Conservation (phyloP, 2,888 invertebrate genomes). For the Ochlodes sylvanus region DNA sequence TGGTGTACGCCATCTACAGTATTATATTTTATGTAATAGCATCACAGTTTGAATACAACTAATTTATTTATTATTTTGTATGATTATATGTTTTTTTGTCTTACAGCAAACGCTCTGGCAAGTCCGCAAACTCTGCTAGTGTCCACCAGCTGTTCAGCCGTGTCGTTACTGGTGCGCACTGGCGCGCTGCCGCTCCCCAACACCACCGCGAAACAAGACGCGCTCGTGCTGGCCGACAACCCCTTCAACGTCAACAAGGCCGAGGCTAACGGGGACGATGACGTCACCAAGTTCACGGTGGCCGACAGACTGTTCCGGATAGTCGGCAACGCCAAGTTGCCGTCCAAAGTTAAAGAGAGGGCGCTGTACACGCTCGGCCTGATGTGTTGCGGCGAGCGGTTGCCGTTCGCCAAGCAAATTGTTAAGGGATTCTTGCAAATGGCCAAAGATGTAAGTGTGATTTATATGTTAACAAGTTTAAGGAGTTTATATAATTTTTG, state of each 20-base stretch:
- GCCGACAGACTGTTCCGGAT: slow-evolving; percentile 89
- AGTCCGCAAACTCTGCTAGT: slow-evolving; percentile 87
- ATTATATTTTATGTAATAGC: too few relatives aligned
- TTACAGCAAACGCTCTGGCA: slow-evolving; percentile 87
- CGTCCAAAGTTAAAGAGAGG: slow-evolving; percentile 90
- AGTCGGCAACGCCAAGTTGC: slow-evolving; percentile 88
- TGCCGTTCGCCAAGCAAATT: slow-evolving; percentile 89
- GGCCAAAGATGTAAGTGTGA: slow-evolving; percentile 89
- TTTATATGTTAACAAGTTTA: too few relatives aligned
- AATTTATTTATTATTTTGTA: too few relatives aligned
- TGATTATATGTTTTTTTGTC: slow-evolving; percentile 31
- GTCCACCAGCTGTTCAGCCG: slow-evolving; percentile 88
- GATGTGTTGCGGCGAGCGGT: slow-evolving; percentile 92
- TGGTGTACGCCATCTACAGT: too few relatives aligned
- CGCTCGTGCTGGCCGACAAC: slow-evolving; percentile 62
- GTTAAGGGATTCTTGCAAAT: slow-evolving; percentile 91
- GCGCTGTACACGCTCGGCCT: slow-evolving; percentile 91
- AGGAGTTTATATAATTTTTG: too few relatives aligned
- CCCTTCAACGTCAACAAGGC: slow-evolving; percentile 66
- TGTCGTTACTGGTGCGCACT: slow-evolving; percentile 89
- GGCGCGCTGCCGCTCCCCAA: slow-evolving; percentile 88
- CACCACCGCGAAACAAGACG: slow-evolving; percentile 68
- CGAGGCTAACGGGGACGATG: slow-evolving; percentile 50
- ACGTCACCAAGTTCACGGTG: slow-evolving; percentile 87
- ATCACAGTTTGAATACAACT: too few relatives aligned